These are phyloP conservation scores for Cerceris ruficornis DNA, from an alignment of 2,888 invertebrate species.

Conservation along the genomic window DNA sequence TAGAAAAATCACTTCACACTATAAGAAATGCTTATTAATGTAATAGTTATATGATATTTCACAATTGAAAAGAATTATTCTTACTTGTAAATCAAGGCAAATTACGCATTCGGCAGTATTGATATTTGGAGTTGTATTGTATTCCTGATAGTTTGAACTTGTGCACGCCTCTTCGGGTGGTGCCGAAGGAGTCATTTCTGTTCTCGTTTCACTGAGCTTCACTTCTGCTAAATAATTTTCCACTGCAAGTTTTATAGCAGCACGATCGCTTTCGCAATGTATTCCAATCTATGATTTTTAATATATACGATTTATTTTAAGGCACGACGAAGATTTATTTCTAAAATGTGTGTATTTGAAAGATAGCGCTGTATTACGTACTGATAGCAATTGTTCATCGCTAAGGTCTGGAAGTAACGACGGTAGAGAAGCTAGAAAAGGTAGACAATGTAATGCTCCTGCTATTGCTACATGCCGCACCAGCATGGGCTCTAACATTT, in stretches of 20 bases:
- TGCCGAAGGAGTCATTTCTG: slow-evolving; percentile 71
- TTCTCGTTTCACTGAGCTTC: slow-evolving; percentile 67
- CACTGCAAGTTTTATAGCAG: slow-evolving; percentile 86
- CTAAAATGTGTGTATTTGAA: too few relatives aligned
- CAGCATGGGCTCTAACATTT: slow-evolving; percentile 86
- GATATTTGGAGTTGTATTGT: slow-evolving; percentile 72
- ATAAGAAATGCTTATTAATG: slow-evolving; percentile 67
- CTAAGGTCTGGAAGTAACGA: slow-evolving; percentile 83
- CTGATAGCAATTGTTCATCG: slow-evolving; percentile 84
- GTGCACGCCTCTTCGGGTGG: slow-evolving; percentile 74
- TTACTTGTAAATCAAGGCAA: slow-evolving; percentile 89
- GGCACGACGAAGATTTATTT: not conserved
- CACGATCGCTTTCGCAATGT: slow-evolving; percentile 83
- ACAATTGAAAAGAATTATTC: slow-evolving; percentile 65
- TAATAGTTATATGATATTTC: not conserved
- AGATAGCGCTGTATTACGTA: slow-evolving; percentile 46
- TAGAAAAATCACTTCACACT: slow-evolving; percentile 91
- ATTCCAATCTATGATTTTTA: slow-evolving; percentile 74
- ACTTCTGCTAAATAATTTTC: slow-evolving; percentile 82
- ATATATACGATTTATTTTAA: slow-evolving; percentile 6
- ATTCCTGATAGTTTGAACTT: slow-evolving; percentile 67
- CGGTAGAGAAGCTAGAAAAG: slow-evolving; percentile 85
- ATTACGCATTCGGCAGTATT: slow-evolving; percentile 89
- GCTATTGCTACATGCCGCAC: slow-evolving; percentile 88
- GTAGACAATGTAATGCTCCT: slow-evolving; percentile 89